phyloP scores from a whole-genome alignment of 37 sponge, comb jelly and placozoan genomes.

The Aphrocallistes beatrix region DNA sequence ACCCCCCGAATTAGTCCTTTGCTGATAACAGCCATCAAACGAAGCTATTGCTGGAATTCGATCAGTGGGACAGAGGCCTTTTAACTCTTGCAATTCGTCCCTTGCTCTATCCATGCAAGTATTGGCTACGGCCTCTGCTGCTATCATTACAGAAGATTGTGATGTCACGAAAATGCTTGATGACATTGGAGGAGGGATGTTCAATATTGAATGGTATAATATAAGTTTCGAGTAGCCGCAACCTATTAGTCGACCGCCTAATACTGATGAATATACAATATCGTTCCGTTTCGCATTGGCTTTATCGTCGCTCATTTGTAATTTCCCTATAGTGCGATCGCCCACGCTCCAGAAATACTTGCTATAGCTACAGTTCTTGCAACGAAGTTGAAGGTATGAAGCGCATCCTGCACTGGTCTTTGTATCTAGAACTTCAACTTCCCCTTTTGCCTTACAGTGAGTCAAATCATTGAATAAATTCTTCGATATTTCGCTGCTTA shows the following conservation, averaged over 20 bases:
- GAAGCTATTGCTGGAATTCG: not conserved
- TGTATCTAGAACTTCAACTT: no score
- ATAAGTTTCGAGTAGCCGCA: not conserved
- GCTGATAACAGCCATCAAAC: not conserved
- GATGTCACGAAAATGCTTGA: not conserved
- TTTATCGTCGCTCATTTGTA: no score
- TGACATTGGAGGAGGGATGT: not conserved
- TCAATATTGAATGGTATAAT: not conserved
- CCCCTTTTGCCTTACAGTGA: no score
- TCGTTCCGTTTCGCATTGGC: not conserved
- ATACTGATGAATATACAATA: not conserved
- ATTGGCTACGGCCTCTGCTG: not conserved
- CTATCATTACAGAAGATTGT: not conserved
- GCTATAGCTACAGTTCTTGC: no score
- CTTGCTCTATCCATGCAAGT: not conserved
- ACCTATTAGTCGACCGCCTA: not conserved
- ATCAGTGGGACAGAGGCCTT: no score
- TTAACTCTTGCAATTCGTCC: not conserved
- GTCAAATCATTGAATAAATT: no score
- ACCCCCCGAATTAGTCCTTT: not conserved
- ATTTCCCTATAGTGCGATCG: no score
- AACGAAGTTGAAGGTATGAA: no score
- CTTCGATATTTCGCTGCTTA: no score
- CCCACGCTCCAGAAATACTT: no score
- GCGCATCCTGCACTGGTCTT: no score